These are phyloP conservation scores for Rosalia funebris DNA, from an alignment of 2,888 invertebrate genomes.

Conservation along the genomic window DNA sequence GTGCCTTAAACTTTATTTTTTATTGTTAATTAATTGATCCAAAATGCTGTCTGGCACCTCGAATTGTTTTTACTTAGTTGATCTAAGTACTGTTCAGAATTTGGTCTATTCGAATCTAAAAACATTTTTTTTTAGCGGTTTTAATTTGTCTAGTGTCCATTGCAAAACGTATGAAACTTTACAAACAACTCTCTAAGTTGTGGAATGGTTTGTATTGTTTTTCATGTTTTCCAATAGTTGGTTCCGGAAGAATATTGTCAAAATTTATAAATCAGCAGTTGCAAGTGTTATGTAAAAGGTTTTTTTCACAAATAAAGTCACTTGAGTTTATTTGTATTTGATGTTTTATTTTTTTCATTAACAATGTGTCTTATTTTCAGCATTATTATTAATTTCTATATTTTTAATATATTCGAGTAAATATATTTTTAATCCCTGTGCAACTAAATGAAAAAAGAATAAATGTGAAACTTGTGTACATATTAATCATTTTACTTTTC, in stretches of 20 bases:
- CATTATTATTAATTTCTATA: too few relatives aligned
- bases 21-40: constrained; percentile 20
- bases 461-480: too few relatives aligned
- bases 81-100: constrained; percentile 35
- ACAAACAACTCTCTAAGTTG: constrained; percentile 10
- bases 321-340: constrained; percentile 49
- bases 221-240: constrained; percentile 17
- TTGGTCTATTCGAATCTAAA: constrained; percentile 23
- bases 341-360: constrained; percentile 33
- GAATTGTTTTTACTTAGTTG: constrained; percentile 40
- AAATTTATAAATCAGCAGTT: constrained; percentile 41
- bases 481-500: too few relatives aligned
- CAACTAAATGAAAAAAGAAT: too few relatives aligned
- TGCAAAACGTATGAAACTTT: background rate
- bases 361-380: too few relatives aligned
- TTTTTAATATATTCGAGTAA: too few relatives aligned
- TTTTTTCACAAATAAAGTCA: constrained; percentile 53
- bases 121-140: constrained; percentile 8
- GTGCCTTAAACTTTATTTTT: constrained; percentile 43
- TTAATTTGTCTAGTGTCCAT: background rate
- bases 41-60: constrained; percentile 41
- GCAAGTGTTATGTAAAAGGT: constrained; percentile 39
- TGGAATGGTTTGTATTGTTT: constrained; percentile 13
- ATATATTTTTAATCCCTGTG: too few relatives aligned
- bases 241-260: constrained; percentile 39